Base-by-base conservation (phyloP, 2,888 invertebrate genomes). In the Phengaris arion region DNA sequence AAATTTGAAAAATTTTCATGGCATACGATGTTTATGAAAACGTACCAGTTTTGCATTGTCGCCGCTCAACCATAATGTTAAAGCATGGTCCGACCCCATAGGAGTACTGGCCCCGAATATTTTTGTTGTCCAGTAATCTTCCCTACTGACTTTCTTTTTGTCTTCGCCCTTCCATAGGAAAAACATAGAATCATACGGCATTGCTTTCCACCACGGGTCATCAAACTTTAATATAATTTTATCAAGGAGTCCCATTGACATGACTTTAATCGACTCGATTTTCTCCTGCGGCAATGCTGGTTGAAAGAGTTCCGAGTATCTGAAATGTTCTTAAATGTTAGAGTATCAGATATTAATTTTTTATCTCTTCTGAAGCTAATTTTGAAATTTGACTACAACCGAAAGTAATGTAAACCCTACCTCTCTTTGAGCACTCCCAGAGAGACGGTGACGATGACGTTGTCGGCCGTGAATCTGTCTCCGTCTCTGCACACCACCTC, bases 161-260 rank as follows among this genome's bases (percentile, higher is more conserved):
- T 88, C 87, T 15, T 81, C 84, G 0, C 75, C 76, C 12, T 73
- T 82, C 89, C 89, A 89, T 0, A 88, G 2, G 12, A 45, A 3
- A 35, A 87, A 86, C 1, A 77, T 82, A 51, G 78, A 83, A 64
- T 81, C 82, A 0, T 78, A 77, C 80, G 68, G 87, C 84, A 85
- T 81, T 10, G 86, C 84, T 0, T 90, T 89, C 96, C 96, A 96
- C 95, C 96, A 96, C 2, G 89, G 88, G 0, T 89, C 81, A 0
- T 95, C 92, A 85, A 96, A 97, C 74, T 94, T 90, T 0, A 97
- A 81, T 75, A 95, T 94, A 22, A 97, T 94, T 89, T 97, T 97
- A 77, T 95, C 94, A 5, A 96, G 95, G 0, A 94, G 94, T 0
- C 97, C 97, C 79, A 96, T 94, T 0, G 94, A 94, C 57, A 96